Evolutionary conservation across 2,797 vertebrate genomes (phyloP), one percentile per base, ranked within the genome.

Genomic region (Gobionotothen gibberifrons): DNA sequence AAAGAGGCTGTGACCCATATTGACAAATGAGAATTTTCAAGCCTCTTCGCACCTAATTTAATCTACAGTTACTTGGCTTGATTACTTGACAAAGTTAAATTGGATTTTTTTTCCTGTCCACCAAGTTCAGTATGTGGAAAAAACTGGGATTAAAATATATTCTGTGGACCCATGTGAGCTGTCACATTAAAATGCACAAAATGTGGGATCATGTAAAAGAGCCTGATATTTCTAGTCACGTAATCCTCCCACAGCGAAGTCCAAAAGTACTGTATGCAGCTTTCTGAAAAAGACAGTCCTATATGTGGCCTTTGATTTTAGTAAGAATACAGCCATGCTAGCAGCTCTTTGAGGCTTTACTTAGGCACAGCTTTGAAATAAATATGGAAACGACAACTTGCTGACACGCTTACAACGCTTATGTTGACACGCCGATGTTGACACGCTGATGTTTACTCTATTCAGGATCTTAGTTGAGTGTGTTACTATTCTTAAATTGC

Each of bases 131-230:
- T 46, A 39, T 65, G 10, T 57, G 21, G 58, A 65, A 78, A 79
- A 61, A 83, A 76, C n/a, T 19, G 22, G 71, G 74, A 88, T 89
- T 87, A 85, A 82, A 86, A 69, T 57, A 60, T 48, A 55, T 72
- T 71, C 39, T 16, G 42, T 21, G 22, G 48, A 75, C 57, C 46
- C 26, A 22, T 68, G 69, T 72, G 73, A 77, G 63, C 76, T 67
- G 76, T 76, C 72, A 57, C 55, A 87, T 66, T 78, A 87, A 61
- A 17, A 73, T 60, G 65, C 63, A 68, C 26, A 72, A 71, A 67
- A 55, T 82, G 72, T 43, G 42, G 79, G 85, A 82, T 89, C 76
- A 81, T 74, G 79, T 83, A 72, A 69, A 68, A 78, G 70, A 74
- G 71, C 13, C 55, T 65, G 62, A 62, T 77, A 71, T 71, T 79